Evolutionary conservation across 2,888 invertebrate genomes (phyloP), one percentile per base, ranked within the genome.

Genomic region (Zeuzera pyrina): DNA sequence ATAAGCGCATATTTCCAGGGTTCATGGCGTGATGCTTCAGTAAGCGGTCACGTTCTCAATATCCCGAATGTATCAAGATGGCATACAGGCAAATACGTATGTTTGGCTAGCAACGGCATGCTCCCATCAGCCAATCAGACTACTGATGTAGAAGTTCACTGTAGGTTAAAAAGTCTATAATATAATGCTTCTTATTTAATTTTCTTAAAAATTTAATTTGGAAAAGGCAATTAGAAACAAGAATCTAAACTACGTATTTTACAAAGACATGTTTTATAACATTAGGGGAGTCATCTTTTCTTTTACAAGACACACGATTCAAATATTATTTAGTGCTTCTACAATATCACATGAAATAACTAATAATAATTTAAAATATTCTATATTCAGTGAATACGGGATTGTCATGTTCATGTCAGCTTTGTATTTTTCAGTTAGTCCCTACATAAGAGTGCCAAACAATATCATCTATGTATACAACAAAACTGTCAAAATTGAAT

Each of bases 121-220:
- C 89, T 92, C 23, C 95, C 95, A 0, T 85, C 91, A 12, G 91
- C 91, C 13, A 91, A 89, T 63, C 91, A 92, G 61, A 91, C 90
- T 8, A 94, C 92, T 43, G 86, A 88, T 33, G 87, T 97, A n/a
- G 92, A 94, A 70, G 93, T 97, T 5, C 91, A 94, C 57, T 97
- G 97, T 96, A 73, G 92, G 93, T 88, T 8, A 10, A 19, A 22
- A n/a, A n/a, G n/a, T n/a, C n/a, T n/a, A n/a, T n/a, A n/a, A 6
- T 13, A 19, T 15, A 22, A 6, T 16, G 21, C 21, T 28, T 11
- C 16, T n/a, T 12, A 5, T 15, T n/a, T n/a, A n/a, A n/a, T n/a
- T n/a, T n/a, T n/a, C 19, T 19, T 8, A 5, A 19, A 5, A 19
- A 19, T 19, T 19, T 19, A 19, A 19, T 8, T 8, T 19, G 5